These are phyloP conservation scores for Andricus grossulariae DNA, from an alignment of 1,140 invertebrate genomes.

Conservation along the genomic window DNA sequence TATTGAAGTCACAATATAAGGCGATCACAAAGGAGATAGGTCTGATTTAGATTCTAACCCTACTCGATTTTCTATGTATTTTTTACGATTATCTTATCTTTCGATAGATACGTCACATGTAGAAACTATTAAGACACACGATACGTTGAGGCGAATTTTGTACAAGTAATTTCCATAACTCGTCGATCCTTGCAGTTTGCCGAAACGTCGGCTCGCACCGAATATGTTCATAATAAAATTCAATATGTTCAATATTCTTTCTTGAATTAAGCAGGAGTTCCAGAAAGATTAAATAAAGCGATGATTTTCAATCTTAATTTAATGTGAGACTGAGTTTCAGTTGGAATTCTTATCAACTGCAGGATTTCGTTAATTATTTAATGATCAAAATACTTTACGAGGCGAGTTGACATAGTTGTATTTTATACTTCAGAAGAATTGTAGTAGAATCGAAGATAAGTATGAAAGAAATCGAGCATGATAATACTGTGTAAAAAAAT, in stretches of 20 bases:
- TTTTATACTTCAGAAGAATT: background rate
- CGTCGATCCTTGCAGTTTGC: background rate
- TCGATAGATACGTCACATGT: background rate
- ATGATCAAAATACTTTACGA: background rate
- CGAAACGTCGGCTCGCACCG: background rate
- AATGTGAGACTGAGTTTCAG: background rate
- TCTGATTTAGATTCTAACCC: background rate
- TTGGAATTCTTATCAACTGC: conserved; percentile 4
- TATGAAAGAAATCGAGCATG: background rate
- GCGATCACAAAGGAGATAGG: background rate
- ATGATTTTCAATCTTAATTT: background rate
- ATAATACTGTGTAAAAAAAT: background rate
- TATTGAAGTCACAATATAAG: background rate
- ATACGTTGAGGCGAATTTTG: background rate
- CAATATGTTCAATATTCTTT: background rate
- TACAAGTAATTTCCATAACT: background rate
- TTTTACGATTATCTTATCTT: conserved; percentile 3
- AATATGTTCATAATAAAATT: background rate
- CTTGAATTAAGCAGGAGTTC: background rate
- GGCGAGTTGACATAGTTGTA: background rate
- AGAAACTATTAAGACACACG: background rate
- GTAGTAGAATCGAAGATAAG: background rate
- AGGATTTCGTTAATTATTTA: conserved; percentile 1
- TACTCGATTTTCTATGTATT: conserved; percentile 1
- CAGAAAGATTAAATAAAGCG: background rate